Base-by-base conservation (phyloP, 2,888 invertebrate genomes). In the Troides helena region DNA sequence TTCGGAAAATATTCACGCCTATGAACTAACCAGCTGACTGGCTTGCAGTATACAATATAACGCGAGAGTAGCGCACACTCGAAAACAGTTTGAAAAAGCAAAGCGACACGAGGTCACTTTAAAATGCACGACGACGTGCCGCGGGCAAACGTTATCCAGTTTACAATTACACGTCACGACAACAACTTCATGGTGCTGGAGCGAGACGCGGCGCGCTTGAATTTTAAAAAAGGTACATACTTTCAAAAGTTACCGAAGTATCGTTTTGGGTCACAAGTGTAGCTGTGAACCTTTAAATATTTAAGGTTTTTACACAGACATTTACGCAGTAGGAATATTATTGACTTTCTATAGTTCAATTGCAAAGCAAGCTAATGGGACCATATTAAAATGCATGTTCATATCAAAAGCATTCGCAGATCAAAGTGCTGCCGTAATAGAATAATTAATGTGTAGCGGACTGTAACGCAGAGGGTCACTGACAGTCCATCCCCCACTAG, bases 381-480 rank as follows among this genome's bases (percentile, higher is more conserved):
- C 43, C 43, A 79, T 79, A 82, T 82, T 77, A 80, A 83, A 78
- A 80, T 75, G 82, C 80, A 78, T 78, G 79, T 69, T 66, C 74
- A 78, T 85, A 88, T 89, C 87, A 88, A 88, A 88, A 85, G 79
- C 84, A 85, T 84, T 82, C 81, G 81, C 70, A 77, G 81, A 85
- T 85, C 83, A 81, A 81, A 85, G 82, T 84, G 81, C 84, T 84
- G 85, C 81, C 79, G 85, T 88, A 88, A 90, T 90, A 86, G 87
- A 89, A 89, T 90, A 90, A 90, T 90, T 88, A 90, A 89, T 89
- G 87, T 89, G 80, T 85, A 77, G 81, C 76, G 81, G 80, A 78
- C 80, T 80, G 80, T 77, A 77, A 72, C 74, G 72, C 73, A 67
- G 79, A 84, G 83, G 87, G 88, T 88, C 88, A 88, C 82, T 87